Conservation (phyloP, 2,797 vertebrate genomes). For the Paramormyrops hopkinsi region DNA sequence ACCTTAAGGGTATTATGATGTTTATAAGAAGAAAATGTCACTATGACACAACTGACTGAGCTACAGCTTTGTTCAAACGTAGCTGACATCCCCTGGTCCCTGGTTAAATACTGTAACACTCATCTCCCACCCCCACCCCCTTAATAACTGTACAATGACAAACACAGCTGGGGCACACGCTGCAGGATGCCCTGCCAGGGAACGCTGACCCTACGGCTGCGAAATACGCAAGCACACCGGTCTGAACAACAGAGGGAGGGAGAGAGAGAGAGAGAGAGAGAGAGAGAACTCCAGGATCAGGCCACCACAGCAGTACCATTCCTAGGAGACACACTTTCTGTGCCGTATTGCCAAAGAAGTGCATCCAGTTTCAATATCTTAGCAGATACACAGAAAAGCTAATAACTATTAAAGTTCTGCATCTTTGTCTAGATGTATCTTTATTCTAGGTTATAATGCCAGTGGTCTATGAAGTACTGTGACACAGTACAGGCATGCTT, state of each 20-base stretch:
- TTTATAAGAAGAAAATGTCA: background rate
- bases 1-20: background rate
- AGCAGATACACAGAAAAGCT: background rate
- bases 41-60: background rate
- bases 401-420: background rate
- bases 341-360: background rate
- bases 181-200: background rate
- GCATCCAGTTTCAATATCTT: background rate
- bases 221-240: background rate
- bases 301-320: background rate
- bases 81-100: background rate
- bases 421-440: background rate
- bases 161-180: constrained; percentile 3
- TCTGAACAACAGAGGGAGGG: background rate
- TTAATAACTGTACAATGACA: background rate
- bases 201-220: background rate
- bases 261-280: background rate
- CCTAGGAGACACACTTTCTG: background rate
- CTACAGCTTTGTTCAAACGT: background rate
- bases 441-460: background rate
- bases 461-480: background rate
- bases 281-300: background rate
- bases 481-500: background rate
- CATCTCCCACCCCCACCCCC: background rate
- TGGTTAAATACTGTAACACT: background rate